Evolutionary conservation across 2,797 vertebrate species (phyloP).

Genomic region (Rhinophrynus dorsalis): DNA sequence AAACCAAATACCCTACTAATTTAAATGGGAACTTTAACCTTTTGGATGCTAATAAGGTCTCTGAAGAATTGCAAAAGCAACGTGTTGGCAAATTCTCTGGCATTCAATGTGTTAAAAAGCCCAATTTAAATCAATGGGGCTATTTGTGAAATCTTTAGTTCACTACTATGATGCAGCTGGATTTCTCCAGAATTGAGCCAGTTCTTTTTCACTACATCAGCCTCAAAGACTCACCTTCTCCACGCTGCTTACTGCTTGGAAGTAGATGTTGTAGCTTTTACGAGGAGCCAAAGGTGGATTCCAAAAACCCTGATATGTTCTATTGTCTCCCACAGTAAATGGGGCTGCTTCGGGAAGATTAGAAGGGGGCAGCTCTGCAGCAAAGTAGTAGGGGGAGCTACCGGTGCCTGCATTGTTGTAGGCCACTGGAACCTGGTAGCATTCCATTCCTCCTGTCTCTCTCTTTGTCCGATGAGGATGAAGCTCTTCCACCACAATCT

Average conservation of each 20-base stretch:
- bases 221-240: conserved; percentile 87
- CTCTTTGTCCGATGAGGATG: conserved; percentile 85
- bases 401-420: conserved; percentile 83
- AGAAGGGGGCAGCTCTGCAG: conserved; percentile 89
- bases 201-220: too few species aligned
- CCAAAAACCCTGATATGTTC: conserved; percentile 96
- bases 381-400: conserved; percentile 90
- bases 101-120: too few species aligned
- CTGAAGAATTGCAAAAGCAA: too few species aligned
- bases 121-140: too few species aligned
- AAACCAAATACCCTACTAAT: too few species aligned
- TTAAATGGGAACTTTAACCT: too few species aligned
- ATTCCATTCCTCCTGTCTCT: conserved; percentile 83
- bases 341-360: conserved; percentile 88
- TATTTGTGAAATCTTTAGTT: too few species aligned
- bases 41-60: too few species aligned
- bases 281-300: conserved; percentile 92
- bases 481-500: conserved; percentile 93
- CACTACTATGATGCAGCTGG: too few species aligned
- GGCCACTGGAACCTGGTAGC: conserved; percentile 87
- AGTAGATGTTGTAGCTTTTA: conserved; percentile 98
- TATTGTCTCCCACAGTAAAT: conserved; percentile 96
- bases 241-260: conserved; percentile 97
- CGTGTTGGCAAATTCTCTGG: too few species aligned
- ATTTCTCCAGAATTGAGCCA: too few species aligned